These are phyloP conservation scores for Chloebia gouldiae DNA, from an alignment of 2,113 vertebrate species.

Conservation along the genomic window DNA sequence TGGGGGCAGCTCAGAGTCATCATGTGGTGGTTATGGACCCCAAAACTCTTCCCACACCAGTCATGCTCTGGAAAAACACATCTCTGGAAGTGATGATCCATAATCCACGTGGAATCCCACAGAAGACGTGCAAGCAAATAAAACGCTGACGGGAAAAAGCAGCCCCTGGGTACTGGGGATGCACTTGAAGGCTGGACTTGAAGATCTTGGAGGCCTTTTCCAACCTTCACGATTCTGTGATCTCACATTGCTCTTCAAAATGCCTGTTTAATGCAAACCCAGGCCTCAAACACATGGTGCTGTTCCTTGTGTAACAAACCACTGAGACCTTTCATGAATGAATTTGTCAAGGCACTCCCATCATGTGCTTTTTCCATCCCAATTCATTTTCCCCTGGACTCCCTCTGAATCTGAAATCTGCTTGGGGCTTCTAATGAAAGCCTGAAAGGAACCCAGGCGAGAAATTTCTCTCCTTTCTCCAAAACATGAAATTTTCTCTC, in stretches of 20 bases:
- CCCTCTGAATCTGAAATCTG: not conserved
- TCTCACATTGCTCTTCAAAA: not conserved
- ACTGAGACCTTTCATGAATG: not conserved
- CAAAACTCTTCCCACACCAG: not conserved
- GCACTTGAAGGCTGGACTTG: not conserved
- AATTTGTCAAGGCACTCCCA: not conserved
- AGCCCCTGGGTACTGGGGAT: not conserved
- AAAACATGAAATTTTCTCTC: not conserved
- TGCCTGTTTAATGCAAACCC: not conserved
- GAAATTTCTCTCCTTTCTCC: not conserved
- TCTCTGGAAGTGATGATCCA: rapidly evolving
- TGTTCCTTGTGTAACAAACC: not conserved
- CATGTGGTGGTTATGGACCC: rapidly evolving
- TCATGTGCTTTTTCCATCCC: not conserved
- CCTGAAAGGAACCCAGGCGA: not conserved
- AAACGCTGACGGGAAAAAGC: rapidly evolving
- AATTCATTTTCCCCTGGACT: not conserved
- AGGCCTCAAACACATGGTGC: not conserved
- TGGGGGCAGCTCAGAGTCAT: not conserved
- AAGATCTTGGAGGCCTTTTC: not conserved
- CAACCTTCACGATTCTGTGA: not conserved
- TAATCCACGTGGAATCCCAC: rapidly evolving
- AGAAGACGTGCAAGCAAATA: rapidly evolving
- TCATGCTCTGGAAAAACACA: rapidly evolving
- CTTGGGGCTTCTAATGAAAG: not conserved